phyloP scores from a whole-genome alignment of 2,888 invertebrate genomes.

The Leptinotarsa rubiginosa region DNA sequence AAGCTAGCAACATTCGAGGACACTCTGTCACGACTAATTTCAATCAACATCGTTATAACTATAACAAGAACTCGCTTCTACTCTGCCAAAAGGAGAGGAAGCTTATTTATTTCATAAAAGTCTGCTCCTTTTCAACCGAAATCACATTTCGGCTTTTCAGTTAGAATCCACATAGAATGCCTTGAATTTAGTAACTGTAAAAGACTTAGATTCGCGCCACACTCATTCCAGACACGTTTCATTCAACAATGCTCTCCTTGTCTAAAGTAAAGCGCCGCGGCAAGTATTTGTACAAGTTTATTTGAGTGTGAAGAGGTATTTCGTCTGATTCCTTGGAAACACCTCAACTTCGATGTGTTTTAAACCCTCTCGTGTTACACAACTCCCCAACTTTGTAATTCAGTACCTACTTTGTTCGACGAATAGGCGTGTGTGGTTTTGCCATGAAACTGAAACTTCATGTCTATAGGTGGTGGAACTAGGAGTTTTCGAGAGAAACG shows the following conservation, averaged over 20 bases:
- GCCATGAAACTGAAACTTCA: slow-evolving; percentile 8
- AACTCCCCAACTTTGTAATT: slow-evolving; percentile 27
- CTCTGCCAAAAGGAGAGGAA: no score
- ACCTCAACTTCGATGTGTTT: slow-evolving; percentile 20
- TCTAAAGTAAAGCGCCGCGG: not conserved
- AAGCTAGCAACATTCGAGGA: no score
- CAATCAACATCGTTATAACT: no score
- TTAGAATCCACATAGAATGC: not conserved
- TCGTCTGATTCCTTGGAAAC: slow-evolving; percentile 19
- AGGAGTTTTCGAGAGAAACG: not conserved
- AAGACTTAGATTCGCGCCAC: not conserved
- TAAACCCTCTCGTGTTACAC: slow-evolving; percentile 22
- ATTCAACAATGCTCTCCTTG: not conserved
- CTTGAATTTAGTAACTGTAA: not conserved
- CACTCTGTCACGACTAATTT: no score
- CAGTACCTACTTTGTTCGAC: slow-evolving; percentile 30
- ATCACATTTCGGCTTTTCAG: not conserved
- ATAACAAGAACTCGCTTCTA: no score
- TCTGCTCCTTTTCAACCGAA: no score
- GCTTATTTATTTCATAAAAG: no score
- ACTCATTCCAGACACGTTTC: not conserved
- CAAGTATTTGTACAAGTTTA: not conserved
- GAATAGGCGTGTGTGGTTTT: slow-evolving; percentile 18
- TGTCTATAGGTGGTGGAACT: not conserved
- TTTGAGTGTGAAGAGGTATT: not conserved